Percentiles rank a stretch among this genome's conserved stretches.
These are phyloP conservation scores for Eumeta japonica DNA, from an alignment of 1,140 invertebrate species.

Conservation along the genomic window DNA sequence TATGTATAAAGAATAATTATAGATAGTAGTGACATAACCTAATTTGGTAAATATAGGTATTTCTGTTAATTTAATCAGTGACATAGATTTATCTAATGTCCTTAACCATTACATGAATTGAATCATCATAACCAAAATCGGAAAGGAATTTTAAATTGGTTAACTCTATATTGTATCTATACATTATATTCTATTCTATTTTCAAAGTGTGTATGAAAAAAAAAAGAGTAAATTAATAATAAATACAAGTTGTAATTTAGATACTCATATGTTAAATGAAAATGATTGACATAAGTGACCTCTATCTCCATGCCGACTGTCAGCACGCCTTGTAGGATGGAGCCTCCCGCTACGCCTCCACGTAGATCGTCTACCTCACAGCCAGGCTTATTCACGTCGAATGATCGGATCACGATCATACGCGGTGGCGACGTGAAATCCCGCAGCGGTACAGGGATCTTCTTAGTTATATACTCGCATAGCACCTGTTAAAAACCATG, in stretches of 20 bases:
- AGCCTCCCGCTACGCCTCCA: constrained; percentile 98
- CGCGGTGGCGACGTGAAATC: constrained; percentile 96
- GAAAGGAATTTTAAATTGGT: no score
- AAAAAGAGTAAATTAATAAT: background rate
- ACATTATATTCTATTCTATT: no score
- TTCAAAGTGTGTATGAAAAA: no score
- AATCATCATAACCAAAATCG: no score
- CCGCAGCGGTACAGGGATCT: constrained; percentile 93
- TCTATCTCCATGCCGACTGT: constrained; percentile 77
- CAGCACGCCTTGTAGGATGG: constrained; percentile 92
- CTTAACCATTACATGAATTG: no score
- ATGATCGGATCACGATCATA: constrained; percentile 97
- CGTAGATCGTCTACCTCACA: constrained; percentile 98
- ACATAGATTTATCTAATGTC: no score
- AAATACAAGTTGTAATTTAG: background rate
- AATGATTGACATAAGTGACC: constrained; percentile 24
- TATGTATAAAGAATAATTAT: no score
- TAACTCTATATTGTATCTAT: no score
- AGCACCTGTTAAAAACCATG: constrained; percentile 69
- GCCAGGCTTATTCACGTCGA: constrained; percentile 99
- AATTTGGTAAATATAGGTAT: no score
- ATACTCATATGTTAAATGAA: no score
- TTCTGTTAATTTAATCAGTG: no score
- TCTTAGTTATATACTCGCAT: constrained; percentile 97
- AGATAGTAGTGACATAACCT: no score